Conservation (phyloP, 2,113 vertebrate species). For the Sebastes schlegelii region DNA sequence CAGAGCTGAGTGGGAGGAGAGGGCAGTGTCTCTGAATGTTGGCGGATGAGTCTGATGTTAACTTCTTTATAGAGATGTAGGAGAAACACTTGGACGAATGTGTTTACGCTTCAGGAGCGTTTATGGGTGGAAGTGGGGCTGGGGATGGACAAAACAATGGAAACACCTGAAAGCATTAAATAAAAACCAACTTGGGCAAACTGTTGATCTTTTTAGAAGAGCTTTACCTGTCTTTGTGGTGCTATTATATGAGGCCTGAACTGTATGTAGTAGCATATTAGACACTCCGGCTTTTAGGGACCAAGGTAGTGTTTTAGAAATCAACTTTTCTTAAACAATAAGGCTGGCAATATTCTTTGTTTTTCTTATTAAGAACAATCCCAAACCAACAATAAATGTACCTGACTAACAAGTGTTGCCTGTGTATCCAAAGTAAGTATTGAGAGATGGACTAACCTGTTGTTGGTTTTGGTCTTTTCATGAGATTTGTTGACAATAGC, state of each 20-base stretch:
- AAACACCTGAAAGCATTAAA: conserved; percentile 22
- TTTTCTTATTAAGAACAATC: background rate
- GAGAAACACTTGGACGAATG: conserved; percentile 8
- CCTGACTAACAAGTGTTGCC: background rate
- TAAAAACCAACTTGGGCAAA: background rate
- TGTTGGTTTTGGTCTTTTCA: background rate
- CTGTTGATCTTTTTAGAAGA: background rate
- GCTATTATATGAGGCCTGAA: background rate
- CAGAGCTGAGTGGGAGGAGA: background rate
- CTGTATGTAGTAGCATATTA: background rate
- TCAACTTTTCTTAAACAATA: background rate
- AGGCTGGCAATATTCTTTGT: background rate
- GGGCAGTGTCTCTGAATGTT: background rate
- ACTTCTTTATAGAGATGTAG: background rate
- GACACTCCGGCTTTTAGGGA: background rate
- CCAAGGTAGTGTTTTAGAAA: background rate
- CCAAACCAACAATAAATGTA: background rate
- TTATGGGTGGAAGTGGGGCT: background rate
- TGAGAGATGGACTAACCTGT: background rate
- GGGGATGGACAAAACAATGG: conserved; percentile 56
- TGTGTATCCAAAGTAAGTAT: background rate
- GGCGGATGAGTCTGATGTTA: background rate
- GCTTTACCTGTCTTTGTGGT: background rate
- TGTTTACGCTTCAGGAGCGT: background rate
- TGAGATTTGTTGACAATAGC: background rate